Percentiles rank a stretch among this genome's conserved stretches.
Conservation (phyloP, 2,797 vertebrate species). For the Poecilia picta region DNA sequence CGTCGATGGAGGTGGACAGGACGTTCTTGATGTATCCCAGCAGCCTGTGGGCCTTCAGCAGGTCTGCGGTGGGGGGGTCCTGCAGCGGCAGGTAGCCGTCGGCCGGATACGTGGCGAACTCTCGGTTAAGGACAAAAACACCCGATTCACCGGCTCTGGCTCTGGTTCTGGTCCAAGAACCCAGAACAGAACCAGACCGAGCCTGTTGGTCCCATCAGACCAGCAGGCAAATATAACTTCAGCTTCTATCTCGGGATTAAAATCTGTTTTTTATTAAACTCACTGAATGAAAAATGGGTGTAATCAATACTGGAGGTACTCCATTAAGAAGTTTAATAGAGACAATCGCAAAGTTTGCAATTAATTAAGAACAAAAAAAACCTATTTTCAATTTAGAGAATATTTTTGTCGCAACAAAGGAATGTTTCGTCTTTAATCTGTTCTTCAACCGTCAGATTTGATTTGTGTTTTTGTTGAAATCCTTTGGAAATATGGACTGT, state of each 20-base stretch:
- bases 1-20: conserved; percentile 85
- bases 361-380: too few species aligned
- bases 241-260: background rate
- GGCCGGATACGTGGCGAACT: conserved; percentile 87
- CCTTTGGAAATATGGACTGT: too few species aligned
- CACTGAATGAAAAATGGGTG: too few species aligned
- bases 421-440: too few species aligned
- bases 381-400: too few species aligned
- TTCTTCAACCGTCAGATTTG: too few species aligned
- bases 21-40: conserved; percentile 90
- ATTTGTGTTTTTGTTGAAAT: too few species aligned
- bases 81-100: conserved; percentile 92
- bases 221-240: background rate
- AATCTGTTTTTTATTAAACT: background rate
- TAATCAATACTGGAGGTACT: too few species aligned
- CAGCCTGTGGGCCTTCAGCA: conserved; percentile 88
- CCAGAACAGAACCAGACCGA: background rate
- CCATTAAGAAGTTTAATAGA: too few species aligned
- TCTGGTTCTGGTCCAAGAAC: background rate
- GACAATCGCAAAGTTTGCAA: too few species aligned
- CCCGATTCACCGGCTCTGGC: background rate
- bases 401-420: too few species aligned
- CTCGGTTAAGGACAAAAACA: conserved; percentile 76
- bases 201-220: too few species aligned
- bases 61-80: conserved; percentile 87